Percentiles rank a stretch among this genome's conserved stretches.
Evolutionary conservation across 2,888 invertebrate species (phyloP).

Genomic region (Pristionchus maxplancki): DNA sequence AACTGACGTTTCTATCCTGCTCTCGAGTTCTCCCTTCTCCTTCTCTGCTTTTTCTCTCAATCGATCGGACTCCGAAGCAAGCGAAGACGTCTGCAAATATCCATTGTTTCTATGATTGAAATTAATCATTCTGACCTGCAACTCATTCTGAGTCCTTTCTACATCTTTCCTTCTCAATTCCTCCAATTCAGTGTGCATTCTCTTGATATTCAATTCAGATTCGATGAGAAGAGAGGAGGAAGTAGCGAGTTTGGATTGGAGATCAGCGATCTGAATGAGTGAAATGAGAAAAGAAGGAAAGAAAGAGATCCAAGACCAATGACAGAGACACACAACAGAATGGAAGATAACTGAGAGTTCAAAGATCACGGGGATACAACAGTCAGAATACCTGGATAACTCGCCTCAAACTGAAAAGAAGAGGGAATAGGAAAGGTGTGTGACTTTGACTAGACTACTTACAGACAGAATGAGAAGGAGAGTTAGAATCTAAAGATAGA

Average conservation of each 20-base stretch:
- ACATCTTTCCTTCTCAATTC: constrained; percentile 10
- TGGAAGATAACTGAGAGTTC: constrained; percentile 7
- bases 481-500: neutral
- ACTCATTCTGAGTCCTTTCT: neutral
- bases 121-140: neutral
- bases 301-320: neutral
- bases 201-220: neutral
- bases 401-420: constrained; percentile 38
- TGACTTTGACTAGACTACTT: neutral
- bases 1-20: neutral
- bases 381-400: constrained; percentile 37
- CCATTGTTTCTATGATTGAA: neutral
- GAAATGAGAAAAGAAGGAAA: neutral
- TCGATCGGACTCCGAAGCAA: neutral
- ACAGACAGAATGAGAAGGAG: neutral
- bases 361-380: constrained; percentile 29
- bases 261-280: neutral
- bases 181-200: neutral
- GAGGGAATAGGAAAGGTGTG: neutral
- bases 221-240: neutral
- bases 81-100: neutral
- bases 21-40: constrained; percentile 14
- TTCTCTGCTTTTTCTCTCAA: neutral
- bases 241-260: constrained; percentile 22
- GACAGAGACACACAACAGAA: constrained; percentile 8